These are phyloP conservation scores for Norana najaformis DNA, from an alignment of 2,888 invertebrate species.

Conservation along the genomic window DNA sequence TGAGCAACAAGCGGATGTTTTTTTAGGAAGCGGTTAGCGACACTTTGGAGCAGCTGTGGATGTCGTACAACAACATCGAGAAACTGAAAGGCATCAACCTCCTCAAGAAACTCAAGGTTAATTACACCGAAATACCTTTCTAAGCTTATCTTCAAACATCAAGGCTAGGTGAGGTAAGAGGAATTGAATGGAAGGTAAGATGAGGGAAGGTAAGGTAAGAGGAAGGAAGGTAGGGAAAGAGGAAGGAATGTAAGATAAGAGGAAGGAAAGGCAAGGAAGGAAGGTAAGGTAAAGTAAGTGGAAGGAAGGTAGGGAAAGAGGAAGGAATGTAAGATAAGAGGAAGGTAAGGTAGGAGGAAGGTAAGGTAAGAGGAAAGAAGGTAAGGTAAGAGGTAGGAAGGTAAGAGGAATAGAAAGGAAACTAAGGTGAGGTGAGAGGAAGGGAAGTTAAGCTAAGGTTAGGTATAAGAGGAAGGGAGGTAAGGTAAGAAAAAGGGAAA, in stretches of 20 bases:
- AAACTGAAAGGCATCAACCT: conserved; percentile 84
- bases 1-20: background rate
- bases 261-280: background rate
- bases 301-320: background rate
- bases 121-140: background rate
- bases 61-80: conserved; percentile 89
- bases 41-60: conserved; percentile 87
- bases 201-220: too few relatives aligned
- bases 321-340: too few relatives aligned
- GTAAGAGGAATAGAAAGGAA: background rate
- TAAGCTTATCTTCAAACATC: background rate
- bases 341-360: too few relatives aligned
- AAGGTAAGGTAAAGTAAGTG: background rate
- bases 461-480: too few relatives aligned
- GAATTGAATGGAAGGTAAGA: background rate
- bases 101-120: conserved; percentile 78
- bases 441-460: background rate
- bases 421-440: background rate
- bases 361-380: too few relatives aligned
- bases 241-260: background rate
- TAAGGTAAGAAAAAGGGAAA: too few relatives aligned
- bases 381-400: background rate
- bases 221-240: background rate
- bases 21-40: conserved; percentile 76
- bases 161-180: background rate